Evolutionary conservation across 2,113 vertebrate species (phyloP).

Genomic region (Etheostoma spectabile): DNA sequence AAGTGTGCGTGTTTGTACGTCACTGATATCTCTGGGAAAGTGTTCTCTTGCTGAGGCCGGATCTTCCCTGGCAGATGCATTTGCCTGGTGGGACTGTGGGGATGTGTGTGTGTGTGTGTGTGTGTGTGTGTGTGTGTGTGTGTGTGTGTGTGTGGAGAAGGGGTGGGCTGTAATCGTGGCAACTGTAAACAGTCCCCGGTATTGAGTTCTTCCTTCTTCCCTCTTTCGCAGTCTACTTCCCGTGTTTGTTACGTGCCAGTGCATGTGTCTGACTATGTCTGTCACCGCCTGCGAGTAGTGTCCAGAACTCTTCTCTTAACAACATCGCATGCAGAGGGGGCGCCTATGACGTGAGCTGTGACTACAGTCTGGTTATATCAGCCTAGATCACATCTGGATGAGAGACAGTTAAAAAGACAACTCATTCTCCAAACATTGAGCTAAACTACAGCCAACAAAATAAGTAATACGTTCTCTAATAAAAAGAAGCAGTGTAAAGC

Average conservation of each 20-base stretch:
- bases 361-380: conserved; percentile 8
- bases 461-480: neutral
- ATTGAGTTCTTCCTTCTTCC: conserved; percentile 62
- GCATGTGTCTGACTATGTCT: conserved; percentile 58
- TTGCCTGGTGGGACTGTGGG: conserved; percentile 68
- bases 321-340: conserved; percentile 14
- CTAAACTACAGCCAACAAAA: neutral
- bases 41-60: conserved; percentile 58
- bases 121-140: conserved; percentile 55
- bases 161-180: conserved; percentile 56
- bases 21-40: conserved; percentile 84
- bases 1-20: conserved; percentile 60
- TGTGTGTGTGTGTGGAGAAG: conserved; percentile 43
- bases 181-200: conserved; percentile 74
- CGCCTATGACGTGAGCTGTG: conserved; percentile 13
- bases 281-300: conserved; percentile 49
- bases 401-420: conserved; percentile 4
- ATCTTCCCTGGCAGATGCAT: conserved; percentile 76
- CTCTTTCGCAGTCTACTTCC: conserved; percentile 49
- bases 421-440: neutral
- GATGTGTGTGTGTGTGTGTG: conserved; percentile 56
- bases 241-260: conserved; percentile 53
- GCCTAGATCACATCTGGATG: conserved; percentile 27
- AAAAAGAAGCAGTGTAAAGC: neutral
- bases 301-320: conserved; percentile 33